Conservation (phyloP, 1,140 invertebrate species). For the Drosophila melanica region DNA sequence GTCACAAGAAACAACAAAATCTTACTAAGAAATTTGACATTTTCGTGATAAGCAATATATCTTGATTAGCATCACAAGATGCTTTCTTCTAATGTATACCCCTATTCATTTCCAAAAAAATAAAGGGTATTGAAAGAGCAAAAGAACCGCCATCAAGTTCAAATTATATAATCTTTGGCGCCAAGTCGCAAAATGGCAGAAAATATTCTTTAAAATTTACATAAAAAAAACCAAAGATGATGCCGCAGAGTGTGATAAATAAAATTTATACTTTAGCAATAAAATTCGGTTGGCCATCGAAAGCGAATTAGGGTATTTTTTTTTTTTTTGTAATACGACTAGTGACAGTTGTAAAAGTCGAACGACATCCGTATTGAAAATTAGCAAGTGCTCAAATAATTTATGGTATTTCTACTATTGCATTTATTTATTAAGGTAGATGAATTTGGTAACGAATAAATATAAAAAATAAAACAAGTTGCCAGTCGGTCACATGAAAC, state of each 20-base stretch:
- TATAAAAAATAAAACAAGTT: constrained; percentile 43
- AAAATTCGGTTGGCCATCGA: constrained; percentile 5
- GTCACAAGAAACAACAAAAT: too few relatives aligned
- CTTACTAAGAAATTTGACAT: too few relatives aligned
- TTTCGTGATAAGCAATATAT: too few relatives aligned
- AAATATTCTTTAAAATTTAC: constrained; percentile 30
- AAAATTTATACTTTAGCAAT: constrained; percentile 12
- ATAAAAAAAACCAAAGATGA: constrained; percentile 22
- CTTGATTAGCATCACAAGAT: too few relatives aligned
- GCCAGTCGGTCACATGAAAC: constrained; percentile 61
- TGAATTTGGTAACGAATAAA: constrained; percentile 40
- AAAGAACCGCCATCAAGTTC: constrained; percentile 34
- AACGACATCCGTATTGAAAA: constrained; percentile 55
- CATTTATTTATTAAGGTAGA: constrained; percentile 54
- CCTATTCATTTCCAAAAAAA: neutral
- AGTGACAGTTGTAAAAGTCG: constrained; percentile 11
- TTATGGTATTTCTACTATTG: constrained; percentile 50
- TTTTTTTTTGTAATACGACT: constrained; percentile 6
- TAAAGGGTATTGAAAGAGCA: neutral
- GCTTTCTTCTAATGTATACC: neutral
- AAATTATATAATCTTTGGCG: constrained; percentile 28
- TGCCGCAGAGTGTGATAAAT: constrained; percentile 6
- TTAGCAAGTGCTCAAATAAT: constrained; percentile 56
- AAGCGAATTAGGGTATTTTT: constrained; percentile 21
- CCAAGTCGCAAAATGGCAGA: constrained; percentile 20